Conservation (phyloP, 2,113 vertebrate species). For the Uropsilus gracilis region DNA sequence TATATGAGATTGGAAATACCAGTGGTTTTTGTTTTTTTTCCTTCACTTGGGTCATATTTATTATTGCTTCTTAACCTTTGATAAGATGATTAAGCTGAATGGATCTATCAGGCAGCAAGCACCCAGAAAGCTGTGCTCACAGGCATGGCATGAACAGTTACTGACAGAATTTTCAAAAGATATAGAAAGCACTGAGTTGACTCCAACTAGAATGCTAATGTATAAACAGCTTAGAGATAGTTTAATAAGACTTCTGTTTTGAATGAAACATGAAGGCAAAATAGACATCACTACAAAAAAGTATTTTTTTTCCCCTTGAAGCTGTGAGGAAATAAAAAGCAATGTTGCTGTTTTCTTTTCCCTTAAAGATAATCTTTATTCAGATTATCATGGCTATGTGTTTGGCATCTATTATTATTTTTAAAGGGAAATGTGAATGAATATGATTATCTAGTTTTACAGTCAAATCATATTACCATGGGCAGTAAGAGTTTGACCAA, state of each 20-base stretch:
- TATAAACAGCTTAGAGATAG: background rate
- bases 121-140: background rate
- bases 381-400: background rate
- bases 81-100: background rate
- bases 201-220: background rate
- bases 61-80: slow-evolving; percentile 16
- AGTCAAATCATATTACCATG: background rate
- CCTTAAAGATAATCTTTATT: background rate
- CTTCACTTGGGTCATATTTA: background rate
- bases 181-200: background rate
- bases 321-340: background rate
- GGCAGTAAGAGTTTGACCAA: background rate
- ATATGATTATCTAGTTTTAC: background rate
- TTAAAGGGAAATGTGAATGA: background rate
- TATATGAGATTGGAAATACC: background rate
- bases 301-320: background rate
- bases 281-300: background rate
- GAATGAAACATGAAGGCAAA: slow-evolving; percentile 36
- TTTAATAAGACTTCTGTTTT: background rate
- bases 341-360: background rate
- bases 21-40: background rate
- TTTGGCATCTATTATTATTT: background rate
- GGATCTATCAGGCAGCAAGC: background rate
- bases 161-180: background rate
- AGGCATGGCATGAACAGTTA: background rate